phyloP scores from a whole-genome alignment of 2,797 vertebrate genomes.

The Ctenopoma multispine region DNA sequence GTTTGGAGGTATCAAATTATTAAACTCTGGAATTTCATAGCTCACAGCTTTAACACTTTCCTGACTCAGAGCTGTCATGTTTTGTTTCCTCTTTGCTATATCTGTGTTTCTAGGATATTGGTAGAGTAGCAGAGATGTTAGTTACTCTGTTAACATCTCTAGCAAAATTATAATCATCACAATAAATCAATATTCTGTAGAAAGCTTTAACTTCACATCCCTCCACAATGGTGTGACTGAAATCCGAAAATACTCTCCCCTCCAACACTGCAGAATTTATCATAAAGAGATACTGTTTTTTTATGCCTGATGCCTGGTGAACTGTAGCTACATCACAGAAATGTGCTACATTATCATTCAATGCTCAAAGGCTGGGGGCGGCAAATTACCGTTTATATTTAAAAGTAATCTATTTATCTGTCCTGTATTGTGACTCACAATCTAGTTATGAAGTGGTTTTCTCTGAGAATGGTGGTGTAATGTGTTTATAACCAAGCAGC shows the following conservation, averaged over 20 bases:
- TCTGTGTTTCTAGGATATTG: slow-evolving; percentile 1
- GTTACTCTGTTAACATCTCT: neutral
- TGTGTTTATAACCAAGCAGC: slow-evolving; percentile 4
- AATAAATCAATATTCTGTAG: slow-evolving; percentile 13
- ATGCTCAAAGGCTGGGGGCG: neutral
- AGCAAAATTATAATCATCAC: neutral
- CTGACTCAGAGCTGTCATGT: slow-evolving; percentile 10
- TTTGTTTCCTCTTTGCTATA: neutral
- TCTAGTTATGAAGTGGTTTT: too few relatives aligned
- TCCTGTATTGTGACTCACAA: neutral
- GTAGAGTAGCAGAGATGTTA: neutral
- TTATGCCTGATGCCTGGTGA: slow-evolving; percentile 15
- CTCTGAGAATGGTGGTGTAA: neutral
- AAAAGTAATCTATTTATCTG: neutral
- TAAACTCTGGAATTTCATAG: slow-evolving; percentile 3
- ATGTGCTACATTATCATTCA: neutral
- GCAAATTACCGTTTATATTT: too few relatives aligned
- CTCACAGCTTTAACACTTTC: slow-evolving; percentile 3
- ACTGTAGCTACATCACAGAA: slow-evolving; percentile 13
- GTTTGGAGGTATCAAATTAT: slow-evolving; percentile 40
- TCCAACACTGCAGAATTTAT: neutral
- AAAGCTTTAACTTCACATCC: slow-evolving; percentile 8
- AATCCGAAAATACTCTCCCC: neutral
- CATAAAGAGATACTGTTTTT: slow-evolving; percentile 10
- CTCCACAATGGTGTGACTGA: too few relatives aligned